A percentile compares a stretch with the other conserved stretches of the same genome.
phyloP scores from a whole-genome alignment of 2,113 vertebrate genomes.

The Otus sunia region DNA sequence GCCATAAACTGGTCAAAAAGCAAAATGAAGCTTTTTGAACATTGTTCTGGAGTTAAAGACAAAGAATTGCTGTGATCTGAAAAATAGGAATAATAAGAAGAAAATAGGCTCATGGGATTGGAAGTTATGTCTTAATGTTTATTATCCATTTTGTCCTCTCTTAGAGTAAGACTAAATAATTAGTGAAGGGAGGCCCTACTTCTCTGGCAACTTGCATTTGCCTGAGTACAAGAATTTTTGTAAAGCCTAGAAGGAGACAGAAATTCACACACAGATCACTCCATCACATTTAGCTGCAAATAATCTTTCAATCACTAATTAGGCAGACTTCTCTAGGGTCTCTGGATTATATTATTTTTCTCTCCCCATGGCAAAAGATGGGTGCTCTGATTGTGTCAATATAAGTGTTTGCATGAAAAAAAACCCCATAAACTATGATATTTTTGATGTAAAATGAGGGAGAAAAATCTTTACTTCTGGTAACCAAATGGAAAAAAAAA shows the following conservation, averaged over 20 bases:
- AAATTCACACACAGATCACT: background rate
- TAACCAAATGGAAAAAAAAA: background rate
- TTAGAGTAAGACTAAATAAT: background rate
- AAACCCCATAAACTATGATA: accelerated
- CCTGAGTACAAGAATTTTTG: background rate
- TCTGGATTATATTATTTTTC: background rate
- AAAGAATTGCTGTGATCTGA: background rate
- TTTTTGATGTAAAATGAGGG: background rate
- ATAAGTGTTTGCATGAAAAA: background rate
- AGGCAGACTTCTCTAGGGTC: background rate
- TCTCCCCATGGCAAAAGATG: background rate
- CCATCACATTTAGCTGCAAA: background rate
- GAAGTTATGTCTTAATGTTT: background rate
- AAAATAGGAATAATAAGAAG: background rate
- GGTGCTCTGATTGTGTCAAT: background rate
- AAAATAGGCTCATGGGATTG: background rate
- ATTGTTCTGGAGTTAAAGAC: background rate
- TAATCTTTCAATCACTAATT: background rate
- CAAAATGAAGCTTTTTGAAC: background rate
- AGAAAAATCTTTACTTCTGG: background rate
- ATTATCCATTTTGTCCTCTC: background rate
- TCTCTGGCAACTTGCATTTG: background rate
- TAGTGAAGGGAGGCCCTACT: background rate
- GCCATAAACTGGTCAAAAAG: background rate
- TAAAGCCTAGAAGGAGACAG: background rate